Percentiles rank a stretch among this genome's conserved stretches.
Conservation (phyloP, 2,113 vertebrate species). For the Pomatostomus ruficeps region DNA sequence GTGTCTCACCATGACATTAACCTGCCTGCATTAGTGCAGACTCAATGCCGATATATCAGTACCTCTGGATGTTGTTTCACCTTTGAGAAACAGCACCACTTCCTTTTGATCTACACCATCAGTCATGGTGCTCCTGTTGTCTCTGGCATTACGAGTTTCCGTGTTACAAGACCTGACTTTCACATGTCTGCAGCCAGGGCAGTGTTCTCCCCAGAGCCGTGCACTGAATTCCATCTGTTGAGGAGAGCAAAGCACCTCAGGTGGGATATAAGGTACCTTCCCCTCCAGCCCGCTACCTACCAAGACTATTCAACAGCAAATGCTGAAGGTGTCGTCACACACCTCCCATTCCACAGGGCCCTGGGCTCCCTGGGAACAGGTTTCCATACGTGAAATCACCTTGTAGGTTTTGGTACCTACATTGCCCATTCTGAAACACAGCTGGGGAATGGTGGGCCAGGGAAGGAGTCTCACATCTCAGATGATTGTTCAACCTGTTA, state of each 20-base stretch:
- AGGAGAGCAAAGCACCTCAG: not conserved
- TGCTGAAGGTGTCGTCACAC: not conserved
- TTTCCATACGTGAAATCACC: not conserved
- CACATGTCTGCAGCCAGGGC: not conserved
- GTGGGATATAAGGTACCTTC: not conserved
- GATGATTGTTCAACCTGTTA: not conserved
- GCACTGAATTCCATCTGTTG: not conserved
- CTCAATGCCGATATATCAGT: not conserved
- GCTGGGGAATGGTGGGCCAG: too few relatives aligned
- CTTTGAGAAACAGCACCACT: not conserved
- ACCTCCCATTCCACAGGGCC: not conserved
- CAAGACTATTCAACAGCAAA: not conserved
- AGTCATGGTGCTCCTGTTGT: fast-evolving
- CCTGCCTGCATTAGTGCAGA: not conserved
- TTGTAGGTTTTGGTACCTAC: not conserved
- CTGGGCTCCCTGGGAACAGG: not conserved
- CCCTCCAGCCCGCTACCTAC: not conserved
- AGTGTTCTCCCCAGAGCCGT: not conserved
- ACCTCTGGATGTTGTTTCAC: not conserved
- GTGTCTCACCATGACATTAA: not conserved
- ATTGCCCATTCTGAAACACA: not conserved
- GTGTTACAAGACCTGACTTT: not conserved
- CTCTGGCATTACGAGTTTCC: fast-evolving
- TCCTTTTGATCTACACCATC: not conserved
- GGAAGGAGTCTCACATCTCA: not conserved